Base-by-base conservation (phyloP, 2,797 vertebrate genomes). In the Rhinogobio ventralis region DNA sequence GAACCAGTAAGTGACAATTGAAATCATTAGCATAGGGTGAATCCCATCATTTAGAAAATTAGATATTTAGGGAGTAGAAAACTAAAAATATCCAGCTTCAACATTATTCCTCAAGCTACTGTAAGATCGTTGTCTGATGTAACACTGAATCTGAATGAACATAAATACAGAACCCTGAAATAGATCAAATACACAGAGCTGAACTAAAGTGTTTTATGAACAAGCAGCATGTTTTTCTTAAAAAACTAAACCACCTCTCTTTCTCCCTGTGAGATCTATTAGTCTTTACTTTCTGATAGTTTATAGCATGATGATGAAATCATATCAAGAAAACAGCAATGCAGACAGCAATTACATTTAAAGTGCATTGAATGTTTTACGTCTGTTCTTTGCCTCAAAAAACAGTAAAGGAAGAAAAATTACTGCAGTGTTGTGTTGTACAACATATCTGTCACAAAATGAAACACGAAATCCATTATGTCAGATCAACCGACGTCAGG, bases 401-500 rank as follows among this genome's bases (percentile, higher is more conserved):
- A 62, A 17, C 28, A 15, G 19, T 33, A 46, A 64, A 60, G 20
- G 33, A 55, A n/a, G 11, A 42, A 33, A 23, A 30, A 45, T 53
- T 0, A 68, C 60, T 45, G 46, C 8, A 51, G 36, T 39, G 14
- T 51, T 20, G 36, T 71, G 28, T 30, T 42, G n/a, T 64, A 67
- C 57, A 55, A 17, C 20, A 45, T 55, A 83, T 79, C 28, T 69
- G 42, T 76, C 51, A 51, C 9, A 8, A 51, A 30, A 28, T n/a
- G 13, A 81, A 57, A 60, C 25, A 15, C 51, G 10, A 51, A 81
- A 76, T 20, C 5, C 39, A 62, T 77, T 77, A 82, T 36, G 55
- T 73, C 64, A 86, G 72, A 68, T 76, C 46, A 74, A 36, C 60
- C 23, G 15, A n/a, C n/a, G 73, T 42, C 62, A 57, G 51, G 14